These are phyloP conservation scores for Luperina testacea DNA, from an alignment of 2,888 invertebrate species.

Conservation along the genomic window DNA sequence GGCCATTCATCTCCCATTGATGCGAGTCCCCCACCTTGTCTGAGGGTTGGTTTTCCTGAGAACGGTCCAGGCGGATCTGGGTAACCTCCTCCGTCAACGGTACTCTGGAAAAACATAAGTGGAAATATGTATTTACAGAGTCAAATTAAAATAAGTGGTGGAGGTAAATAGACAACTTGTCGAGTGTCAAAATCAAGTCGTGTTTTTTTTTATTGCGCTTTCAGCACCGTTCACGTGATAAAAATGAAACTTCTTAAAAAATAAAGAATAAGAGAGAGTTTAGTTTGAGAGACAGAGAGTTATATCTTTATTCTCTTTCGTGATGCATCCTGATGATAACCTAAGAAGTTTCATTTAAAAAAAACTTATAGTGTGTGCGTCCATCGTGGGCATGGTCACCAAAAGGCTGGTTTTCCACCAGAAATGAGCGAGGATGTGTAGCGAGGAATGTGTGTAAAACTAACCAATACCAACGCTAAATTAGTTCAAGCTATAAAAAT, in stretches of 20 bases:
- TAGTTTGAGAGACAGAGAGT: neutral
- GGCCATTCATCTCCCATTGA: neutral
- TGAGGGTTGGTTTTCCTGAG: constrained; percentile 1
- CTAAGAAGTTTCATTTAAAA: neutral
- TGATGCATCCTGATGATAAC: neutral
- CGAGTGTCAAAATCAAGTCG: too few relatives aligned
- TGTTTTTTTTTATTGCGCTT: too few relatives aligned
- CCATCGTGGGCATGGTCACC: too few relatives aligned
- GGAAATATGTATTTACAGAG: neutral
- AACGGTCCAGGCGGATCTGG: neutral
- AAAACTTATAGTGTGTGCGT: neutral
- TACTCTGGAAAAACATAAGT: constrained; percentile 6
- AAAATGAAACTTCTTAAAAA: neutral
- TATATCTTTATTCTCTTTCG: neutral
- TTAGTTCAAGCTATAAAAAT: too few relatives aligned
- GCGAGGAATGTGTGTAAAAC: too few relatives aligned
- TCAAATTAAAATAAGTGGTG: neutral
- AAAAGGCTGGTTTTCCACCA: too few relatives aligned
- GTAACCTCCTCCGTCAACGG: neutral
- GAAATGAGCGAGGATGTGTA: too few relatives aligned
- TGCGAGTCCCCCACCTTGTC: neutral
- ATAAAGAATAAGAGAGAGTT: neutral
- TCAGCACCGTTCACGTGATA: neutral
- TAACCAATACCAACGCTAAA: too few relatives aligned
- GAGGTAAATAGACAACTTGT: neutral